Evolutionary conservation across 2,888 invertebrate species (phyloP).

Genomic region (Lamellibrachia columna): DNA sequence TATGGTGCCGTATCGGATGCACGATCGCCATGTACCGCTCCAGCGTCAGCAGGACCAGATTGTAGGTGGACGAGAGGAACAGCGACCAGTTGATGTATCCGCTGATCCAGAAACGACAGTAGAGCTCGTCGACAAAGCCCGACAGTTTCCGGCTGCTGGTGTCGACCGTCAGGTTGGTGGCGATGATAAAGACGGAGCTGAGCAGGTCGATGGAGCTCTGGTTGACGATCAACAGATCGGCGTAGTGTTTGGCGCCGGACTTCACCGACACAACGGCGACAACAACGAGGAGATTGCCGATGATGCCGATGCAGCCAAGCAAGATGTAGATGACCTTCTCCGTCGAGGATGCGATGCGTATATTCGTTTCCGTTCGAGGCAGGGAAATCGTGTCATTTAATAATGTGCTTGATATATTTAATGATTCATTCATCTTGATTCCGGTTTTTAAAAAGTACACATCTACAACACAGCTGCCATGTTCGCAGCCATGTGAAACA

Average conservation of each 20-base stretch:
- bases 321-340: no score
- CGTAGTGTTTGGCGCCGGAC: not conserved
- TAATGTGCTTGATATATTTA: no score
- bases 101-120: conserved; percentile 10
- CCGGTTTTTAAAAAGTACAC: no score
- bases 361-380: no score
- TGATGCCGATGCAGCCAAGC: no score
- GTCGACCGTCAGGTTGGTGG: not conserved
- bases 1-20: not conserved
- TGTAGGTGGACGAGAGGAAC: not conserved
- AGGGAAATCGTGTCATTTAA: no score
- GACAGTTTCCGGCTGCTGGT: not conserved
- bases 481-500: no score
- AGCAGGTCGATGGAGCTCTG: not conserved
- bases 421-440: no score
- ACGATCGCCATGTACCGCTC: not conserved
- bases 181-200: not conserved
- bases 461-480: no score
- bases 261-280: no score
- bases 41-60: not conserved
- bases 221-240: conserved; percentile 9
- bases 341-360: no score
- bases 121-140: not conserved
- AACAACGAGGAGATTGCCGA: no score
- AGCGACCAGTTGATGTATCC: not conserved